Evolutionary conservation across 2,113 vertebrate species (phyloP), one percentile per base, ranked within the genome.

Genomic region (Xiphias gladius): DNA sequence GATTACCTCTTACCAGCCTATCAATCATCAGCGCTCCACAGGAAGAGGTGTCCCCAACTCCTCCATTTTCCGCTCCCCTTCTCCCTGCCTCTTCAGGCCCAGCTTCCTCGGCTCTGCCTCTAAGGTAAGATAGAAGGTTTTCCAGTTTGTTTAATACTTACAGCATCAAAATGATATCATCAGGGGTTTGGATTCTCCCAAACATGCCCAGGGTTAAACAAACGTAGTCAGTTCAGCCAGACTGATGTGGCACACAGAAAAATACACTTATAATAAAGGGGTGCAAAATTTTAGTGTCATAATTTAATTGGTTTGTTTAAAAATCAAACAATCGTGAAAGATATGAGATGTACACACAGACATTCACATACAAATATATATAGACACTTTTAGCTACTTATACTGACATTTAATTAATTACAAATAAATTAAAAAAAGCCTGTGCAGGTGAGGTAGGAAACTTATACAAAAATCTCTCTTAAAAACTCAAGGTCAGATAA

Each of bases 1-100:
- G 94, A 97, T 99, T 68, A 97, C 98, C 0, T 99, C 97, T 0
- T 99, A 99, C 84, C 98, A 99, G 84, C 98, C 98, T 1, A 94
- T 96, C 63, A 97, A 88, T 75, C 54, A 88, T 84, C 97, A 96
- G 68, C 89, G 90, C 2, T 94, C 96, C 1, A 19, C 91, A 41
- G 95, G 95, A 0, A 94, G 95, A 1, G 96, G 94, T 7, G 85
- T 95, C 32, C 89, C 86, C 79, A 77, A 22, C 75, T 68, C 86
- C 0, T 92, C 93, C 13, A 91, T 93, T 1, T 97, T 99, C 88
- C 96, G 97, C 72, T 99, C 98, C 2, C 96, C 97, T n/a, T 99
- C 98, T 13, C 98, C 98, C 26, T 96, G 96, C 5, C 93, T 97
- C 71, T 98, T 98, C 94, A 96, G 96, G 93, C 94, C 96, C 8